phyloP scores from a whole-genome alignment of 1,140 invertebrate species.

The Sipha flava region DNA sequence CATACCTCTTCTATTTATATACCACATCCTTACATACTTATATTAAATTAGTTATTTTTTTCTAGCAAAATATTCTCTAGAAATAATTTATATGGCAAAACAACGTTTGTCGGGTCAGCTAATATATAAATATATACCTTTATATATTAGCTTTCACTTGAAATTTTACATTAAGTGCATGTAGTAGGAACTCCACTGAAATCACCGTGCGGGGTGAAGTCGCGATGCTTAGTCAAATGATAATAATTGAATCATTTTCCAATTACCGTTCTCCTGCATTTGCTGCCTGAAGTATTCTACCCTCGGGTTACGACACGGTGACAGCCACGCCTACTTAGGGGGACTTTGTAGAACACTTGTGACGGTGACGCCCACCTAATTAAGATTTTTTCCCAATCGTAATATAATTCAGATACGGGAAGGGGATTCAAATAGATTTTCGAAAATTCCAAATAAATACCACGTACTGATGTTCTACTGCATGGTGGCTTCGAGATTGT shows the following conservation, averaged over 20 bases:
- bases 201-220: not conserved
- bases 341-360: not conserved
- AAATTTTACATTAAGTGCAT: not conserved
- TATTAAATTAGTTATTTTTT: no score
- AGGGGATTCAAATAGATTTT: not conserved
- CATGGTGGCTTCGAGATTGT: not conserved
- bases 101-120: no score
- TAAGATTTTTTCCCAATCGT: slow-evolving; percentile 27
- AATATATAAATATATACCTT: no score
- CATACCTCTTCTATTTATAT: no score
- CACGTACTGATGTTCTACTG: no score
- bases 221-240: not conserved
- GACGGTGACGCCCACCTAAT: slow-evolving; percentile 11
- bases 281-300: not conserved
- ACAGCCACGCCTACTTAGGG: not conserved
- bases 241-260: slow-evolving; percentile 23
- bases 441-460: not conserved
- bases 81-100: no score
- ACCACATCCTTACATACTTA: no score
- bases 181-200: not conserved
- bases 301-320: not conserved
- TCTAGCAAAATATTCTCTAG: no score
- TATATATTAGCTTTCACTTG: no score
- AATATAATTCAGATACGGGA: not conserved
- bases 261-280: slow-evolving; percentile 14